These are phyloP conservation scores for Mylabris sibirica DNA, from an alignment of 2,888 invertebrate genomes.

Conservation along the genomic window DNA sequence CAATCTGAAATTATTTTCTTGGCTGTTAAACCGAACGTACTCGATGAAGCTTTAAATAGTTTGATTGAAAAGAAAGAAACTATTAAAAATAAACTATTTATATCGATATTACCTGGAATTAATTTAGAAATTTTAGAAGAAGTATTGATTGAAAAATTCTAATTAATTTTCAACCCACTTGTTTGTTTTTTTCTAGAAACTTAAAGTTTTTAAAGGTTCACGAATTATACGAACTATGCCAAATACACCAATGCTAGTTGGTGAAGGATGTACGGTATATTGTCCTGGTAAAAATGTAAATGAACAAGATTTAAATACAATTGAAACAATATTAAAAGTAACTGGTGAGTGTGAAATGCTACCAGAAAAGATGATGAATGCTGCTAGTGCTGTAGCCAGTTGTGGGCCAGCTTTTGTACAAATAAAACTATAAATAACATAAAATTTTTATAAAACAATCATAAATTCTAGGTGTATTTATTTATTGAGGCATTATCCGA, in stretches of 20 bases:
- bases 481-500: constrained; percentile 92
- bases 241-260: constrained; percentile 83
- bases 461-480: constrained; percentile 73
- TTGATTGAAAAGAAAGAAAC: constrained; percentile 52
- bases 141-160: constrained; percentile 58
- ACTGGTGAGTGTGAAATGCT: constrained; percentile 77
- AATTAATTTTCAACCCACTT: too few species aligned
- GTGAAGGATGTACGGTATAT: constrained; percentile 73
- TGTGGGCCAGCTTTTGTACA: constrained; percentile 93
- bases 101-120: constrained; percentile 86
- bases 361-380: constrained; percentile 80
- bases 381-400: constrained; percentile 79
- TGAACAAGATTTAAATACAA: constrained; percentile 64
- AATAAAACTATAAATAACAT: constrained; percentile 9
- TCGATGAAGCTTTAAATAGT: constrained; percentile 66
- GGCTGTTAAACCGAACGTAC: constrained; percentile 85
- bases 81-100: constrained; percentile 68
- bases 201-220: constrained; percentile 47
- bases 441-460: neutral
- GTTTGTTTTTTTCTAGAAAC: constrained; percentile 28
- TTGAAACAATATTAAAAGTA: constrained; percentile 67
- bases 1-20: constrained; percentile 80
- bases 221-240: constrained; percentile 82
- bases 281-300: constrained; percentile 65
- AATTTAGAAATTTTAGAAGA: constrained; percentile 69